phyloP scores from a whole-genome alignment of 2,797 vertebrate species.

The Tauraco hartlaubi region DNA sequence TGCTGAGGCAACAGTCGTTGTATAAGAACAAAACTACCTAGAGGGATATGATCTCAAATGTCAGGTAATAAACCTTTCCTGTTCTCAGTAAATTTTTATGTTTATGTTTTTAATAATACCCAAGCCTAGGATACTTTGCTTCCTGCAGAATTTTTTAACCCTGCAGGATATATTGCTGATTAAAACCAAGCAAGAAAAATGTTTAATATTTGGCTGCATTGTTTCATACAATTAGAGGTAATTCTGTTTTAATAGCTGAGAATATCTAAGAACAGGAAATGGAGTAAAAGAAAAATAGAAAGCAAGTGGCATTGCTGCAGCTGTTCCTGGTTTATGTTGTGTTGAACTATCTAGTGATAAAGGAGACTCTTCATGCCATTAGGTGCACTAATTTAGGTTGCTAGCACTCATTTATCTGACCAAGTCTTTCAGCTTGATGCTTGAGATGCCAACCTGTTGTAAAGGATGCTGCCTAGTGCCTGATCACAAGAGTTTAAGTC shows the following conservation, averaged over 20 bases:
- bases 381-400: not conserved
- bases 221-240: not conserved
- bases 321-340: not conserved
- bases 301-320: not conserved
- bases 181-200: not conserved
- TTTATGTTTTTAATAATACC: slow-evolving; percentile 2
- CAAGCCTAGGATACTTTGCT: not conserved
- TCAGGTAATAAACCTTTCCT: slow-evolving; percentile 12
- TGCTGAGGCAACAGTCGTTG: not conserved
- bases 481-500: not conserved
- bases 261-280: not conserved
- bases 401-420: not conserved
- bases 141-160: not conserved
- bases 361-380: not conserved
- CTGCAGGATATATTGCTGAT: not conserved
- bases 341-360: not conserved
- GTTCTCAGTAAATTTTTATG: not conserved
- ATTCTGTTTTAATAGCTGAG: not conserved
- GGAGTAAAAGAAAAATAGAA: not conserved
- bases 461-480: not conserved
- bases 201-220: not conserved
- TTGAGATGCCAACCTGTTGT: not conserved
- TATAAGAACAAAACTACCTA: not conserved
- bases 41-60: not conserved
- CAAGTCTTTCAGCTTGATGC: not conserved